A percentile compares a stretch with the other conserved stretches of the same genome.
Evolutionary conservation across 2,888 invertebrate species (phyloP).

Genomic region (Trachelus stipa): DNA sequence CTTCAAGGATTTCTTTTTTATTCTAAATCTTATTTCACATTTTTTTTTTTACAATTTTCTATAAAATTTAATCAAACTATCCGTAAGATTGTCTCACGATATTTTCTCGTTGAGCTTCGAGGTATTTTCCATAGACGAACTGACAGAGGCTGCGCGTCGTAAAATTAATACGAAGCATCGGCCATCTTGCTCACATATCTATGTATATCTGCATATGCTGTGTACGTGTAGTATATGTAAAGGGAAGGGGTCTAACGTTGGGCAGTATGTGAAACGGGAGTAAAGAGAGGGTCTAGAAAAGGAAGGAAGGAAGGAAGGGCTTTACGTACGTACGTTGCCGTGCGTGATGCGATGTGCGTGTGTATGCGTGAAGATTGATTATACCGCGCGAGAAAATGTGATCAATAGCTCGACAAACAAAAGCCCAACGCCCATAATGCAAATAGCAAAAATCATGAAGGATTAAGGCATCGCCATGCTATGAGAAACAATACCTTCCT

Average conservation of each 20-base stretch:
- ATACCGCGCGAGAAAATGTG: slow-evolving; percentile 65
- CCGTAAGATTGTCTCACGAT: not conserved
- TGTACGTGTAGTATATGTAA: slow-evolving; percentile 19
- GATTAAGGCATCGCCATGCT: slow-evolving; percentile 39
- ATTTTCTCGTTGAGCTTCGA: not conserved
- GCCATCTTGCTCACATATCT: slow-evolving; percentile 51
- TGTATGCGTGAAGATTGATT: slow-evolving; percentile 64
- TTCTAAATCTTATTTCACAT: not conserved
- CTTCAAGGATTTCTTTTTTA: not conserved
- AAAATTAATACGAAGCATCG: slow-evolving; percentile 62
- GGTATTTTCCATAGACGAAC: slow-evolving; percentile 1
- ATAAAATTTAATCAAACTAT: not conserved
- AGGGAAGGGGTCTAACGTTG: slow-evolving; percentile 42
- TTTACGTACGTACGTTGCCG: slow-evolving; percentile 21
- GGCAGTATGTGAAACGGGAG: slow-evolving; percentile 37
- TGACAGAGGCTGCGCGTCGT: slow-evolving; percentile 40
- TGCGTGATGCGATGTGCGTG: slow-evolving; percentile 24
- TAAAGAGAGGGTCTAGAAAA: not conserved
- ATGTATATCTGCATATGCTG: not conserved
- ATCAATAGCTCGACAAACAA: slow-evolving; percentile 66
- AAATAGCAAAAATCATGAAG: slow-evolving; percentile 63
- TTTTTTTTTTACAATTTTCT: not conserved
- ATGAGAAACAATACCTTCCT: slow-evolving; percentile 15
- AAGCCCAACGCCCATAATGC: slow-evolving; percentile 57
- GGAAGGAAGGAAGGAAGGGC: not conserved